Evolutionary conservation across 1,140 invertebrate genomes (phyloP).

Genomic region (Dendrolimus punctatus): DNA sequence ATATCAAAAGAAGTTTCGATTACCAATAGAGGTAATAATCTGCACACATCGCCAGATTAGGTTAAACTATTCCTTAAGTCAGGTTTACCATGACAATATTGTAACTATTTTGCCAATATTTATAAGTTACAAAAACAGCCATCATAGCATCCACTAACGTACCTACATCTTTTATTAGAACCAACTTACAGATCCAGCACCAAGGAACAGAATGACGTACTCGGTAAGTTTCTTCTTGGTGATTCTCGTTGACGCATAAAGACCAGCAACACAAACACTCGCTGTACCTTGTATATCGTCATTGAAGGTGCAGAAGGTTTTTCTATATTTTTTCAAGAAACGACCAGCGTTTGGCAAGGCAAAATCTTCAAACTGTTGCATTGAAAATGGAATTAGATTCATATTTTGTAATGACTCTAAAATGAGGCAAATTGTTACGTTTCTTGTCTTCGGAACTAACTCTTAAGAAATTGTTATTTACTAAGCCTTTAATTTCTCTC

Average conservation of each 20-base stretch:
- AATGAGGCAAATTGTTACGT: too few relatives aligned
- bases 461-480: too few relatives aligned
- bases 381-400: conserved; percentile 13
- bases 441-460: too few relatives aligned
- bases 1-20: too few relatives aligned
- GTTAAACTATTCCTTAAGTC: too few relatives aligned
- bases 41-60: too few relatives aligned
- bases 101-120: too few relatives aligned
- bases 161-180: not conserved
- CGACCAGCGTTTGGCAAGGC: conserved; percentile 94
- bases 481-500: too few relatives aligned
- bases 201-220: conserved; percentile 91
- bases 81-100: too few relatives aligned
- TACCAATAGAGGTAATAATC: too few relatives aligned
- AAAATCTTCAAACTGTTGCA: conserved; percentile 95
- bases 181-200: conserved; percentile 79
- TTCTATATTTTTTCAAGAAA: conserved; percentile 89
- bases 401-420: conserved; percentile 1
- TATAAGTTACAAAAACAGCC: not conserved
- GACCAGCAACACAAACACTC: conserved; percentile 91
- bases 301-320: conserved; percentile 95
- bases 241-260: conserved; percentile 86
- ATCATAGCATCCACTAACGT: not conserved
- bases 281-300: conserved; percentile 98
- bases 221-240: conserved; percentile 86